Conservation (phyloP, 2,113 vertebrate genomes). For the Gopherus flavomarginatus region DNA sequence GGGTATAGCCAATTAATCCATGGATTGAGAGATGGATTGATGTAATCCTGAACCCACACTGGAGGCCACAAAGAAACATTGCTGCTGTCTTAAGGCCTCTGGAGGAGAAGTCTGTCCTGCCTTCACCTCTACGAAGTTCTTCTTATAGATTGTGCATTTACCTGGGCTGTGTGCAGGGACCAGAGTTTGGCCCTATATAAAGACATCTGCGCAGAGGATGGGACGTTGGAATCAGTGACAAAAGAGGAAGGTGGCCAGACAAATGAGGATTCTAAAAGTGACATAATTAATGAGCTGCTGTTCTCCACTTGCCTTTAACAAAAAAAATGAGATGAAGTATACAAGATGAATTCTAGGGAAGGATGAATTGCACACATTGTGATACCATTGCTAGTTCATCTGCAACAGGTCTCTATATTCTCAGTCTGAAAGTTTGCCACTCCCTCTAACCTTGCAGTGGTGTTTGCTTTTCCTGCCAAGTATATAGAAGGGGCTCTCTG, state of each 20-base stretch:
- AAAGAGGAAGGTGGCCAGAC: neutral
- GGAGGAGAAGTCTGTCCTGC: rapidly evolving
- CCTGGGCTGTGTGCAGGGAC: rapidly evolving
- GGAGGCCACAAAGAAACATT: neutral
- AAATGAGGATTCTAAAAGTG: rapidly evolving
- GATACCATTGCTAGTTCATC: neutral
- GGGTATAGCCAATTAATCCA: neutral
- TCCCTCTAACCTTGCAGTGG: neutral
- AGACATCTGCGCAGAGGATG: rapidly evolving
- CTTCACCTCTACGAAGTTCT: neutral
- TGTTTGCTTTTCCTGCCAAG: neutral
- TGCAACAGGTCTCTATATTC: neutral
- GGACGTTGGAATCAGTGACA: neutral
- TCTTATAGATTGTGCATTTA: rapidly evolving
- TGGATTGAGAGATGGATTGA: neutral
- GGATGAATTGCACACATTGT: neutral
- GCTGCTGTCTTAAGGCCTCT: neutral
- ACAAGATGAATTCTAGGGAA: constrained; percentile 2
- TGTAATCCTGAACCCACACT: neutral
- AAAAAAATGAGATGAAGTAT: neutral
- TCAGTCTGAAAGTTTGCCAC: neutral
- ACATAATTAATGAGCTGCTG: neutral
- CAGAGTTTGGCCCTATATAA: neutral
- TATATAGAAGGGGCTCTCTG: rapidly evolving
- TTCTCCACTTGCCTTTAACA: neutral